Percentiles rank a stretch among this genome's conserved stretches.
Evolutionary conservation across 1,140 invertebrate genomes (phyloP).

Genomic region (Sarcophaga peregrina): DNA sequence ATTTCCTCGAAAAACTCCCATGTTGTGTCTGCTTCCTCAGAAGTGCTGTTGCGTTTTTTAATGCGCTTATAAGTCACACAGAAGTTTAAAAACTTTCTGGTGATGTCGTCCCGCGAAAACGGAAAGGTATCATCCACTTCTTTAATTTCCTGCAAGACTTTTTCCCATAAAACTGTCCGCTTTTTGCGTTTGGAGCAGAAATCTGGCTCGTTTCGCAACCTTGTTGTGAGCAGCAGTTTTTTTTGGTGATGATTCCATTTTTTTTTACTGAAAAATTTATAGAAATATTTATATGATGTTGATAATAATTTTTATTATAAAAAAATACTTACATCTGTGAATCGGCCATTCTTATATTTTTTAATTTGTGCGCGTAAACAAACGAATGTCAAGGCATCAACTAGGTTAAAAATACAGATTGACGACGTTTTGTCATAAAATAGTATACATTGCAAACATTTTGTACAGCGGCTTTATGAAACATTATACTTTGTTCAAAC

Average conservation of each 20-base stretch:
- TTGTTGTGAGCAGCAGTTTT: neutral
- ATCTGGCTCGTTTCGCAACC: neutral
- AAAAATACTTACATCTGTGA: neutral
- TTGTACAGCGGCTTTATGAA: no score
- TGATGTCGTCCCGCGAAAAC: neutral
- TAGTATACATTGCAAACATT: no score
- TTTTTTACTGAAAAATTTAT: no score
- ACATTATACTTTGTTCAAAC: no score
- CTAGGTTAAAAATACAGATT: no score
- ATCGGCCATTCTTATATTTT: no score
- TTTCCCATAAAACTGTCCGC: constrained; percentile 13
- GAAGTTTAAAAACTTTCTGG: constrained; percentile 19
- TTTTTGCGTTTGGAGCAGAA: neutral
- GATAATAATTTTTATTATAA: neutral
- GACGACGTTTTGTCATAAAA: no score
- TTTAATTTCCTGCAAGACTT: neutral
- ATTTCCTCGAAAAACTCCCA: no score
- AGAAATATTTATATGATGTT: neutral
- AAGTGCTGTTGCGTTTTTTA: neutral
- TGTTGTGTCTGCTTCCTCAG: neutral
- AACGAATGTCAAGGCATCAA: no score
- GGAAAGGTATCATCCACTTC: no score
- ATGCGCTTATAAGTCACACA: neutral
- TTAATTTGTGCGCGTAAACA: no score
- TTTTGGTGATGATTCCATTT: no score